Conservation (phyloP, 2,797 vertebrate species). For the Tenualosa thibaudeaui region DNA sequence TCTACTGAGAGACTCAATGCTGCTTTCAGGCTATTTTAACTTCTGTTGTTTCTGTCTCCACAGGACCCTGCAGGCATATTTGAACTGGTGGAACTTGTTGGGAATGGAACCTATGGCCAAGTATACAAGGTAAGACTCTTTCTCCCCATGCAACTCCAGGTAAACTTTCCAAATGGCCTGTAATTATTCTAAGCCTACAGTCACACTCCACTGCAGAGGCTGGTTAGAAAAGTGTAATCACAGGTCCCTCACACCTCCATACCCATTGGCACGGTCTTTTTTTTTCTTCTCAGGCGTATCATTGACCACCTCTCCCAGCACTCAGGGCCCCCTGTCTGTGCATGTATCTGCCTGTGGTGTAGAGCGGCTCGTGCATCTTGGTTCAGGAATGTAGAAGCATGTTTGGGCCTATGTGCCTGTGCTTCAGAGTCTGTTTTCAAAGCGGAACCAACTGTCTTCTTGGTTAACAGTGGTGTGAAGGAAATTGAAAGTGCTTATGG, state of each 20-base stretch:
- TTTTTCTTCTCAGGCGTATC: slow-evolving; percentile 7
- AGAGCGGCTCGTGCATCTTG: slow-evolving; percentile 15
- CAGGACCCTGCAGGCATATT: slow-evolving; percentile 98
- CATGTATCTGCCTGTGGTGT: slow-evolving; percentile 35
- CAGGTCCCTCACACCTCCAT: background rate
- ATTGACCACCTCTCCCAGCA: background rate
- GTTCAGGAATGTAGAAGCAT: slow-evolving; percentile 46
- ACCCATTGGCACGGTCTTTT: slow-evolving; percentile 1
- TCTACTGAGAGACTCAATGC: background rate
- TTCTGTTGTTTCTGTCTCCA: slow-evolving; percentile 35
- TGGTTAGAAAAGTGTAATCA: background rate
- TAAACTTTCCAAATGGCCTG: background rate
- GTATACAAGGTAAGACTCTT: slow-evolving; percentile 88
- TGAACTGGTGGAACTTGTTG: slow-evolving; percentile 95
- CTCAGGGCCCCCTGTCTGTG: slow-evolving; percentile 6
- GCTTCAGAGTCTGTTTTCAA: slow-evolving; percentile 2
- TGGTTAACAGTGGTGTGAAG: background rate
- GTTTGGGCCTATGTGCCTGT: slow-evolving; percentile 44
- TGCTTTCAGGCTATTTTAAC: background rate
- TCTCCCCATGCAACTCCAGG: background rate
- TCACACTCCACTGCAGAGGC: background rate
- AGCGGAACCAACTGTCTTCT: too few species aligned
- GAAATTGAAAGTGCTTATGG: background rate
- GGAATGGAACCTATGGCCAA: slow-evolving; percentile 96
- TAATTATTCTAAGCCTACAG: background rate